Evolutionary conservation across 2,113 vertebrate genomes (phyloP), one percentile per base, ranked within the genome.

Genomic region (Montifringilla adamsi): DNA sequence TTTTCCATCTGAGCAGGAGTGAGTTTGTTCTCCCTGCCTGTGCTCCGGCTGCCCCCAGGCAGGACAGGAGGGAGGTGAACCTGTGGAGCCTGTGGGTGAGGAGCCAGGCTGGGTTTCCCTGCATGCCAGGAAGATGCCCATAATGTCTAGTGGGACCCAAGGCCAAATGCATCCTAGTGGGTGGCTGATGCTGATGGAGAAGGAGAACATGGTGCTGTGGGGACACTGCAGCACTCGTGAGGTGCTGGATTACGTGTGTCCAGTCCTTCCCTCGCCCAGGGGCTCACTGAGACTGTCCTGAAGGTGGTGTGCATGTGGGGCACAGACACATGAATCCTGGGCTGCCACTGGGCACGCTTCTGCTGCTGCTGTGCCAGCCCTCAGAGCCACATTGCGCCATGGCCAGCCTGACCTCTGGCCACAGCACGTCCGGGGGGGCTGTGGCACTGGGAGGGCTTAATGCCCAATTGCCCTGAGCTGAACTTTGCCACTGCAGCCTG

Each of bases 161-260:
- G 19, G 30, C 8, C 53, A 69, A 44, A 47, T 13, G 20, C 49
- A 47, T 47, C 67, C 49, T 27, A 2, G 8, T 3, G 47, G 21
- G 16, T 28, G 37, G 27, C 17, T 47, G 66, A 35, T 88, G 52
- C 82, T 2, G 1, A 23, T 28, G 67, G 35, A 73, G n/a, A 18
- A 37, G 72, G 39, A 80, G 31, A 37, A 9, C 17, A 30, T 4
- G 17, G 15, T n/a, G 49, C 44, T 0, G 0, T 21, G 59, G 33
- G 59, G 63, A 44, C 3, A 11, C 21, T 0, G 0, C 78, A 37
- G 78, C 11, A 6, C 35, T 43, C 2, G 0, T 1, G 3, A 20
- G 26, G 49, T 5, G 11, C 58, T 47, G 91, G 19, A 9, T 33
- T 44, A 9, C 5, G 11, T 20, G 49, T 37, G 73, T 31, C 37